These are phyloP conservation scores for Progne subis DNA, from an alignment of 2,113 vertebrate genomes.

Conservation along the genomic window DNA sequence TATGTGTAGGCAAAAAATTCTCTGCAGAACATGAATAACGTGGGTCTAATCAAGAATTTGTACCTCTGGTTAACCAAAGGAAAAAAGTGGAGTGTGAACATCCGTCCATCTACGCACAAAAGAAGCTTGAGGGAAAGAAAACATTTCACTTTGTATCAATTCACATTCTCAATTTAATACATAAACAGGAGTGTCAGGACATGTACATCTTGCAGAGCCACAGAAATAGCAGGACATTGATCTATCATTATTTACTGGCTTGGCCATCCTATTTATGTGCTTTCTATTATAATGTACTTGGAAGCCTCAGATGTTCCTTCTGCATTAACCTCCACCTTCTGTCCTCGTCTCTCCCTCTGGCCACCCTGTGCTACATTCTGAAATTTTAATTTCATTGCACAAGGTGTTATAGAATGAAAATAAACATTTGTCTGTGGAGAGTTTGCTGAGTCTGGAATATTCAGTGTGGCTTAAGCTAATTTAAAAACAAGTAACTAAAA, in stretches of 20 bases:
- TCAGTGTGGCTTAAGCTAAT: slow-evolving; percentile 10
- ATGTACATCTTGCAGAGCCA: neutral
- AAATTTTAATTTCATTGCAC: slow-evolving; percentile 27
- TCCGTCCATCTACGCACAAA: neutral
- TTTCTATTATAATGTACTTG: slow-evolving; percentile 1
- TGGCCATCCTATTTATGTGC: neutral
- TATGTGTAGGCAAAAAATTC: slow-evolving; percentile 23
- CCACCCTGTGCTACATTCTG: neutral
- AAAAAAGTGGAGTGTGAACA: slow-evolving; percentile 33
- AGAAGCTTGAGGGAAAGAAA: slow-evolving; percentile 30
- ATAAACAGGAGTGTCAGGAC: slow-evolving; percentile 22
- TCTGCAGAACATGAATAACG: slow-evolving; percentile 26
- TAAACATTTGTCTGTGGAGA: slow-evolving; percentile 10
- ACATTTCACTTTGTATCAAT: slow-evolving; percentile 49
- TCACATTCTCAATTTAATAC: slow-evolving; percentile 40
- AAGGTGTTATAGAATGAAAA: slow-evolving; percentile 32
- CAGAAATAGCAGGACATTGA: slow-evolving; percentile 29
- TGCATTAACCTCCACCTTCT: slow-evolving; percentile 38
- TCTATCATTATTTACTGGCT: slow-evolving; percentile 32
- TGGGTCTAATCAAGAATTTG: slow-evolving; percentile 51
- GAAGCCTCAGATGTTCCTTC: slow-evolving; percentile 13
- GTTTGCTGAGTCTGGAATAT: slow-evolving; percentile 26
- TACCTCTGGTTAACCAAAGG: slow-evolving; percentile 42
- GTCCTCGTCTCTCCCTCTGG: slow-evolving; percentile 8
- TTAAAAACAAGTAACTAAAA: neutral